A percentile compares a stretch with the other conserved stretches of the same genome.
Evolutionary conservation across 2,113 vertebrate species (phyloP).

Genomic region (Leptocoma aspasia): DNA sequence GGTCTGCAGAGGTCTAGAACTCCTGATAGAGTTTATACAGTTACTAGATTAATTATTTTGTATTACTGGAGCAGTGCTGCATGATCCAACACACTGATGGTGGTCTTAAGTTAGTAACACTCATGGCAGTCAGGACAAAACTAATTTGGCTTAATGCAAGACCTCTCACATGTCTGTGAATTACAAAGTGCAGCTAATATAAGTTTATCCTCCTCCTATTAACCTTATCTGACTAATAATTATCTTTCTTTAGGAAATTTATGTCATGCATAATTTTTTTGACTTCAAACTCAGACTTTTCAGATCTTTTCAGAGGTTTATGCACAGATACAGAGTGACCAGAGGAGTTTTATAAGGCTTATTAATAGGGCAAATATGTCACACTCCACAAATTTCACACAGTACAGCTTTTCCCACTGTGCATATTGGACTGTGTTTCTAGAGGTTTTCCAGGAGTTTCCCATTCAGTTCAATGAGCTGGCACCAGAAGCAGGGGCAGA

Average conservation of each 20-base stretch:
- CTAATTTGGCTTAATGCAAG: not conserved
- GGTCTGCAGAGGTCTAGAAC: not conserved
- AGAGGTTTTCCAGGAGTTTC: not conserved
- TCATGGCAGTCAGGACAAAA: not conserved
- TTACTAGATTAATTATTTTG: not conserved
- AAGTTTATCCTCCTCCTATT: not conserved
- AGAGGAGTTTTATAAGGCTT: not conserved
- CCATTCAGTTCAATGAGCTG: not conserved
- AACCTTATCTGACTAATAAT: not conserved
- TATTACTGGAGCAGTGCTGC: not conserved
- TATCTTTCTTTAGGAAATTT: not conserved
- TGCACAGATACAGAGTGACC: not conserved
- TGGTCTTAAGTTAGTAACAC: not conserved
- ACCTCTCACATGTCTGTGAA: not conserved
- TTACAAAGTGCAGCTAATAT: not conserved
- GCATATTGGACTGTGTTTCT: not conserved
- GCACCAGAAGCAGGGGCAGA: not conserved
- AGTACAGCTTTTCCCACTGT: not conserved
- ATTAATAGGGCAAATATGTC: not conserved
- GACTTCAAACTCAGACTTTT: not conserved
- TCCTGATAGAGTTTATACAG: not conserved
- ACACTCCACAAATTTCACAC: not conserved
- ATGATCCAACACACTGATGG: not conserved
- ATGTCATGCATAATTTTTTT: not conserved
- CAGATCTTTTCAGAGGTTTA: not conserved